phyloP scores from a whole-genome alignment of 2,888 invertebrate genomes.

The Cetonia aurata region DNA sequence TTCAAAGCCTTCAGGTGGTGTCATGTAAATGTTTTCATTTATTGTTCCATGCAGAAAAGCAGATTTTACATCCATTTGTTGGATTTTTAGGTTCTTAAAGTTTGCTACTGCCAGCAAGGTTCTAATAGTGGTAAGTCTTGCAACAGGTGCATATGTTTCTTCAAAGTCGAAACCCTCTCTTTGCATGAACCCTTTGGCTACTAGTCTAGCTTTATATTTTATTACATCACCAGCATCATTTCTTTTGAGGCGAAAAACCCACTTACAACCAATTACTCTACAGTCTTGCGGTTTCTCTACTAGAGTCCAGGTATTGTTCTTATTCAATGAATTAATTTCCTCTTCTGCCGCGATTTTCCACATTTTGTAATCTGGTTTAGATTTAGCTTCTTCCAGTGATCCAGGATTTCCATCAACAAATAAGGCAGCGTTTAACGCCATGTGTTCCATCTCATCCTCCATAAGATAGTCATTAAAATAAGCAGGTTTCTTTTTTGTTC shows the following conservation, averaged over 20 bases:
- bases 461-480: not conserved
- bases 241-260: conserved; percentile 21
- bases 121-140: conserved; percentile 51
- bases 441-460: not conserved
- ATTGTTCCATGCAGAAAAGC: conserved; percentile 7
- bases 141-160: conserved; percentile 57
- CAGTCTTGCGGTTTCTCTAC: conserved; percentile 12
- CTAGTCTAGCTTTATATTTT: conserved; percentile 54
- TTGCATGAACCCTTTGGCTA: too few species aligned
- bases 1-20: conserved; percentile 58
- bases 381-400: not conserved
- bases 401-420: not conserved
- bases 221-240: conserved; percentile 9
- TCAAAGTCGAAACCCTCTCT: conserved; percentile 53
- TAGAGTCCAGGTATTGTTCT: conserved; percentile 21
- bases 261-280: conserved; percentile 7
- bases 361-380: not conserved
- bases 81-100: conserved; percentile 2
- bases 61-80: conserved; percentile 11
- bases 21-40: conserved; percentile 51
- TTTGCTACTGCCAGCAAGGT: conserved; percentile 46
- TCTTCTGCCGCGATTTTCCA: conserved; percentile 12
- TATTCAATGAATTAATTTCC: too few species aligned
- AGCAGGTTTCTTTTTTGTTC: conserved; percentile 2
- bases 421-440: conserved; percentile 10